Evolutionary conservation across 2,888 invertebrate genomes (phyloP).

Genomic region (Listrodromus nycthemerus): DNA sequence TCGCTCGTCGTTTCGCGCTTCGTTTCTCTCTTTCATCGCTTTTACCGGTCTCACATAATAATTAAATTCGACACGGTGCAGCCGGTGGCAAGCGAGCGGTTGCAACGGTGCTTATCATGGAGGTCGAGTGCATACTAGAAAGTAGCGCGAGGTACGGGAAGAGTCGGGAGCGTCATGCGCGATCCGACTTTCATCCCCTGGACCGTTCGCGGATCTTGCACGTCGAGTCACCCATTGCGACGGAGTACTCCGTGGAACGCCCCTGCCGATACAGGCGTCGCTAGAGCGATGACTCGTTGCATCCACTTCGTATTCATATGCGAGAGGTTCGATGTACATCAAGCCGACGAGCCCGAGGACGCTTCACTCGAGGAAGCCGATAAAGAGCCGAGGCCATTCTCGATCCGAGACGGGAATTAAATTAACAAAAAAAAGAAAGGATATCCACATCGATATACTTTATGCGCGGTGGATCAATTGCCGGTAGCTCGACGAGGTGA

Average conservation of each 20-base stretch:
- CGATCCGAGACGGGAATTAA: background rate
- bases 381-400: background rate
- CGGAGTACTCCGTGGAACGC: constrained; percentile 53
- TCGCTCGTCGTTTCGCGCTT: constrained; percentile 15
- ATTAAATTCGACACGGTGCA: constrained; percentile 74
- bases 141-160: constrained; percentile 65
- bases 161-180: constrained; percentile 62
- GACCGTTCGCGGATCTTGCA: constrained; percentile 47
- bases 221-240: constrained; percentile 36
- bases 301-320: constrained; percentile 59
- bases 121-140: constrained; percentile 74
- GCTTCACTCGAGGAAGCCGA: constrained; percentile 37
- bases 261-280: constrained; percentile 40
- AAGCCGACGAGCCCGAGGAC: constrained; percentile 27
- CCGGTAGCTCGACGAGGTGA: background rate
- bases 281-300: constrained; percentile 24
- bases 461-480: background rate
- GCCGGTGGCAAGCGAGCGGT: constrained; percentile 55
- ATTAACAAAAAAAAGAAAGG: background rate
- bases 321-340: constrained; percentile 57
- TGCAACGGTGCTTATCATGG: constrained; percentile 71
- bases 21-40: constrained; percentile 41
- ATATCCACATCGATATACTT: background rate
- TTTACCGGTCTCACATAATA: constrained; percentile 64
- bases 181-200: constrained; percentile 61